Base-by-base conservation (phyloP, 2,113 vertebrate species). In the Alexandromys fortis region DNA sequence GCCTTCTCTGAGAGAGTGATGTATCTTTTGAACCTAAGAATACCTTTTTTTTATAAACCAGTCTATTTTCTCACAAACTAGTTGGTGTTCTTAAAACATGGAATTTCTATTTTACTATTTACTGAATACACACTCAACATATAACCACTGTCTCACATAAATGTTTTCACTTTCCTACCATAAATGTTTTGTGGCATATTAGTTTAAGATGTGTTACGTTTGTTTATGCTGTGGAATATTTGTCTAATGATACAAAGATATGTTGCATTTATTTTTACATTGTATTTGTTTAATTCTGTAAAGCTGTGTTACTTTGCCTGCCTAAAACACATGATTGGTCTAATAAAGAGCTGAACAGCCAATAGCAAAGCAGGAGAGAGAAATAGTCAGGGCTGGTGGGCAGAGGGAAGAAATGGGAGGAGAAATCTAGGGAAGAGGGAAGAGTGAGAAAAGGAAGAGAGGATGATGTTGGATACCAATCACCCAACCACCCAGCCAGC, bases 51-150 rank as follows among this genome's bases (percentile, higher is more conserved):
- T 77, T 78, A 38, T 22, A 85, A 81, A n/a, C 30, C 21, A 68
- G 3, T 68, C 13, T 86, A 30, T 85, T 94, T 81, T 61, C 26
- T 65, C 78, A 75, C 17, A 91, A 94, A 55, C 5, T 12, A 73
- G 33, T 24, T 19, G 33, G 26, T 35, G 58, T 94, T 73, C 28
- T 79, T 72, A 33, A 21, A 19, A 58, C 58, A 16, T 35, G 35
- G 8, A 92, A 49, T 61, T 95, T 52, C 47, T 47, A 92, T 90
- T 87, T 91, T 10, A 61, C 89, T 96, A 90, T 68, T 95, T 17
- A 75, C 21, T 75, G 42, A 86, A 76, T 33, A 45, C 5, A 42
- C 13, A 67, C 3, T 70, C 19, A 78, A 67, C 1, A 52, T 22
- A 61, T 0, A 83, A 30, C 5, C 30, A 77, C 0, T 78, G 28